A percentile compares a stretch with the other conserved stretches of the same genome.
These are phyloP conservation scores for Papilio polyxenes DNA, from an alignment of 1,140 invertebrate species.

Conservation along the genomic window DNA sequence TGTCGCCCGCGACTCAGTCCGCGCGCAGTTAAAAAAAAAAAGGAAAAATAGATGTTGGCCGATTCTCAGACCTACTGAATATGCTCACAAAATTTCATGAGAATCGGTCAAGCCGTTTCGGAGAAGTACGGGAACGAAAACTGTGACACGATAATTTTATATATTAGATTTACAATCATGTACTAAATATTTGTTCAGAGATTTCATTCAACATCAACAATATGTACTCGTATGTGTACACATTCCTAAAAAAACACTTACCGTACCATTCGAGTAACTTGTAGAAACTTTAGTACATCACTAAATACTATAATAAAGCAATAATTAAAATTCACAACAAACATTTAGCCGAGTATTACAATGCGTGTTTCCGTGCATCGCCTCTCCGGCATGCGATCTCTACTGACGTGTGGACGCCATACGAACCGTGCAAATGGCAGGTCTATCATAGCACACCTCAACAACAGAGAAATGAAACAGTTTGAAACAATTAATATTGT, in stretches of 20 bases:
- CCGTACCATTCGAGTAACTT: neutral
- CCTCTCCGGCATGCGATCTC: slow-evolving; percentile 46
- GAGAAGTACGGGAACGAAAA: too few species aligned
- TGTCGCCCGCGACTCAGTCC: too few species aligned
- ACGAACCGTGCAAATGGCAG: slow-evolving; percentile 59
- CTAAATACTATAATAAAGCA: neutral
- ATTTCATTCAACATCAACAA: too few species aligned
- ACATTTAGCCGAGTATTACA: neutral
- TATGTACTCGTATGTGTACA: neutral
- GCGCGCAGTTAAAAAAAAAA: too few species aligned
- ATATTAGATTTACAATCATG: too few species aligned
- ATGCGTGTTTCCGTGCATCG: slow-evolving; percentile 50
- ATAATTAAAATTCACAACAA: neutral
- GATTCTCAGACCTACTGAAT: too few species aligned
- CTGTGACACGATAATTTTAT: too few species aligned
- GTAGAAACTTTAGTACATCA: neutral
- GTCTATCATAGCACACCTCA: slow-evolving; percentile 48
- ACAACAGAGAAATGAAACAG: neutral
- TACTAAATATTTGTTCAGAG: too few species aligned
- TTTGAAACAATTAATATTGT: neutral
- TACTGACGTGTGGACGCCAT: slow-evolving; percentile 49
- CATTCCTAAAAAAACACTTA: neutral
- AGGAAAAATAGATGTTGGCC: too few species aligned
- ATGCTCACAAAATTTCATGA: too few species aligned
- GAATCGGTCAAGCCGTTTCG: too few species aligned